Evolutionary conservation across 2,888 invertebrate species (phyloP).

Genomic region (Eulithis prunata): DNA sequence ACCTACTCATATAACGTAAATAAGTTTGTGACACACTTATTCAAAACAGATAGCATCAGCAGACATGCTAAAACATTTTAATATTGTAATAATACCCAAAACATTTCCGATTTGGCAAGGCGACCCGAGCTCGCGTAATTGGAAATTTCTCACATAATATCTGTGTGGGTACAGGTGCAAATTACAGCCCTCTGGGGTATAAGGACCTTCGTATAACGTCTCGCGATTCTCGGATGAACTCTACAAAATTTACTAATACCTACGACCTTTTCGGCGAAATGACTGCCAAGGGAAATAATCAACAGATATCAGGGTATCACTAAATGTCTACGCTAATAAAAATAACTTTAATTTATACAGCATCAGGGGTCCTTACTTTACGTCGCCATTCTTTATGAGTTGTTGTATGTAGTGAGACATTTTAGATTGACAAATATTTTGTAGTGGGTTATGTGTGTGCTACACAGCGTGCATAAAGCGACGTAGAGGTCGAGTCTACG

Average conservation of each 20-base stretch:
- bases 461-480: not conserved
- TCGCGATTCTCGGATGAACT: slow-evolving; percentile 53
- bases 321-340: slow-evolving; percentile 6
- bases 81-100: slow-evolving; percentile 33
- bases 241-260: slow-evolving; percentile 42
- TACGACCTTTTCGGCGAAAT: slow-evolving; percentile 45
- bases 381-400: not conserved
- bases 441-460: not conserved
- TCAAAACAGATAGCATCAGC: slow-evolving; percentile 10
- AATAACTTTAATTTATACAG: not conserved
- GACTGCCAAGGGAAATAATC: slow-evolving; percentile 30
- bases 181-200: slow-evolving; percentile 71
- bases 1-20: not conserved
- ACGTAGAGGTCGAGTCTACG: not conserved
- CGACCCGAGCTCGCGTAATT: slow-evolving; percentile 58
- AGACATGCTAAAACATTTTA: slow-evolving; percentile 16
- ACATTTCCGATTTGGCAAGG: slow-evolving; percentile 45
- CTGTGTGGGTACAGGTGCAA: slow-evolving; percentile 75
- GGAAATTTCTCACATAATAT: slow-evolving; percentile 78
- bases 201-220: slow-evolving; percentile 68
- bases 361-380: not conserved
- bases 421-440: not conserved
- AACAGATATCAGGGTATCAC: slow-evolving; percentile 12
- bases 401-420: not conserved
- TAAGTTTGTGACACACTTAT: not conserved